These are phyloP conservation scores for Sthenelais limicola DNA, from an alignment of 2,888 invertebrate species.

Conservation along the genomic window DNA sequence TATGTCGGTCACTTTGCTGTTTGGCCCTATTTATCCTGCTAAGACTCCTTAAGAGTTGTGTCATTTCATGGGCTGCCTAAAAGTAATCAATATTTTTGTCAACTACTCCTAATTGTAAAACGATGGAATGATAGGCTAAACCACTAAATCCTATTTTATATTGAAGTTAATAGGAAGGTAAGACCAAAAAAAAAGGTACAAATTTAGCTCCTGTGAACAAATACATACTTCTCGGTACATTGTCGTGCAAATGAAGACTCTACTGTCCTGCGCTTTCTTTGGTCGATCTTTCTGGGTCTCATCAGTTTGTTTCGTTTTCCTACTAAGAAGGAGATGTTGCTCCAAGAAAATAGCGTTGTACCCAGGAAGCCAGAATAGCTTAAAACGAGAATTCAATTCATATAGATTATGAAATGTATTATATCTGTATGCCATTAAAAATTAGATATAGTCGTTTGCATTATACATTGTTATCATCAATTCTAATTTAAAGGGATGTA, in stretches of 20 bases:
- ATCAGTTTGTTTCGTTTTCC: slow-evolving; percentile 53
- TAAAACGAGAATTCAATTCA: slow-evolving; percentile 35
- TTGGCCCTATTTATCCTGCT: slow-evolving; percentile 59
- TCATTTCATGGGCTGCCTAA: slow-evolving; percentile 64
- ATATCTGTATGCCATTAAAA: too few species aligned
- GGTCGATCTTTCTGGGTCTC: slow-evolving; percentile 41
- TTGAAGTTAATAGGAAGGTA: neutral
- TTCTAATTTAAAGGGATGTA: too few species aligned
- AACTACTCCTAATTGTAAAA: neutral
- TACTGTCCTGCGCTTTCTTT: slow-evolving; percentile 49
- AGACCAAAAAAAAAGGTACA: neutral
- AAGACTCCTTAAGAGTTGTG: slow-evolving; percentile 62
- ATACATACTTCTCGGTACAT: slow-evolving; percentile 67
- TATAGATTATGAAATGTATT: too few species aligned
- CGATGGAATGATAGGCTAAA: neutral
- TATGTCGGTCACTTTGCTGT: slow-evolving; percentile 55
- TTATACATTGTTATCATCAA: too few species aligned
- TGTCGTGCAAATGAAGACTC: slow-evolving; percentile 67
- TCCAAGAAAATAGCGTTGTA: slow-evolving; percentile 60
- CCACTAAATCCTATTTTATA: too few species aligned
- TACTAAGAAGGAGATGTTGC: slow-evolving; percentile 57
- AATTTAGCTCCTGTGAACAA: neutral
- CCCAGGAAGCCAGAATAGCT: slow-evolving; percentile 64
- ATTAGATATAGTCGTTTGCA: too few species aligned
- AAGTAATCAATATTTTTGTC: too few species aligned